phyloP scores from a whole-genome alignment of 2,888 invertebrate genomes.

The Strigamia maritima region DNA sequence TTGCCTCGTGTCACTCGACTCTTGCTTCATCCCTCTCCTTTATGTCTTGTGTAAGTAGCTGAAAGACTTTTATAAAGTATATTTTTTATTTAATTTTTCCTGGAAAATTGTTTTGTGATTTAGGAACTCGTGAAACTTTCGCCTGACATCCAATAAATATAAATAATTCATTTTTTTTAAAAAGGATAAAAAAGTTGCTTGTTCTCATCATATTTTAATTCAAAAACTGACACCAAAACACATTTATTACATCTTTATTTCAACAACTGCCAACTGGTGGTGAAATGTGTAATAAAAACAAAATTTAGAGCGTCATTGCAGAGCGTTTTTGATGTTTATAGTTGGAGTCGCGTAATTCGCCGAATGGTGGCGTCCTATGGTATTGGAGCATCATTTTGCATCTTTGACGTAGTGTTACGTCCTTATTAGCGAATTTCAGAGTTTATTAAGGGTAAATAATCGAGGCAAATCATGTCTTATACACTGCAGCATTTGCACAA shows the following conservation, averaged over 20 bases:
- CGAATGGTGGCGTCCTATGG: no score
- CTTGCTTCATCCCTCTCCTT: not conserved
- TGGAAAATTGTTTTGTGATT: not conserved
- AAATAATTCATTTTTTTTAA: not conserved
- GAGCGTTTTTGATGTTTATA: no score
- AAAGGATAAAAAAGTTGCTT: not conserved
- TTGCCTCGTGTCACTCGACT: not conserved
- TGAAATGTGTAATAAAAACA: no score
- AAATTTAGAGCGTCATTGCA: no score
- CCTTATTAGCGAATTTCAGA: no score
- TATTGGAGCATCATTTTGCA: no score
- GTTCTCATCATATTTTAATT: not conserved
- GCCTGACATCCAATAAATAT: not conserved
- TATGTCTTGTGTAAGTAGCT: not conserved
- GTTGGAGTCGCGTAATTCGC: no score
- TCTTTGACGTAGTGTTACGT: no score
- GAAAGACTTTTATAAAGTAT: not conserved
- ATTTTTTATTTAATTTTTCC: not conserved
- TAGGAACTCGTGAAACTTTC: not conserved
- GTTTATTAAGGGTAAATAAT: not conserved
- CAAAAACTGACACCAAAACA: not conserved
- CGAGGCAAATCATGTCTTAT: constrained; percentile 76
- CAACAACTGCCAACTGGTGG: no score
- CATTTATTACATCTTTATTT: not conserved
- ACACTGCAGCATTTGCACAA: constrained; percentile 99